Evolutionary conservation across 2,888 invertebrate genomes (phyloP).

Genomic region (Campopleginae sp.): DNA sequence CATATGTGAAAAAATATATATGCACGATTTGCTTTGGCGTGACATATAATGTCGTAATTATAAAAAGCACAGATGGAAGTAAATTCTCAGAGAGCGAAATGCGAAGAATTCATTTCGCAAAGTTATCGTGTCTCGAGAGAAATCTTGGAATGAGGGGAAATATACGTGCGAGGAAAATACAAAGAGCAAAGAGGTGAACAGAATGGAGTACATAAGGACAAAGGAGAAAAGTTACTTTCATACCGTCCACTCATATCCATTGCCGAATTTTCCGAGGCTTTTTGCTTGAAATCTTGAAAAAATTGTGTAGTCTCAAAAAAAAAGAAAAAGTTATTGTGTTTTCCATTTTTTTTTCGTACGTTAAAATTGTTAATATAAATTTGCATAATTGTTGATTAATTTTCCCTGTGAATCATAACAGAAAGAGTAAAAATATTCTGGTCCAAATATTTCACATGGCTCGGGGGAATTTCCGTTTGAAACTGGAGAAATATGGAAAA

Average conservation of each 20-base stretch:
- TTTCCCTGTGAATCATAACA: neutral
- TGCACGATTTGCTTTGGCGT: neutral
- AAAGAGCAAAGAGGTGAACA: neutral
- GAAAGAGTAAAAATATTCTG: neutral
- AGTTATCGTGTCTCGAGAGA: conserved; percentile 58
- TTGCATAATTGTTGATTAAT: neutral
- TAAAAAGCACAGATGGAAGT: conserved; percentile 3
- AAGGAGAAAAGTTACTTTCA: conserved; percentile 8
- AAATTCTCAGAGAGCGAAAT: conserved; percentile 4
- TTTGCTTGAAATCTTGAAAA: neutral
- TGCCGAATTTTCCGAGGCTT: neutral
- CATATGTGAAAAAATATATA: neutral
- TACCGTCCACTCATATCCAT: conserved; percentile 2
- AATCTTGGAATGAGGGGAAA: conserved; percentile 38
- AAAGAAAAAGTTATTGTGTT: neutral
- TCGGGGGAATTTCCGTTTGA: neutral
- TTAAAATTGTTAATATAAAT: neutral
- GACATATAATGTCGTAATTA: conserved; percentile 1
- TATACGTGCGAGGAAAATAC: neutral
- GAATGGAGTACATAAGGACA: neutral
- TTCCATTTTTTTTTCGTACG: neutral
- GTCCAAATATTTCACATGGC: neutral
- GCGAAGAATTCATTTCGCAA: conserved; percentile 37
- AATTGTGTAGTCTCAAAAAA: neutral
- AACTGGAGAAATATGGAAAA: neutral